Conservation (phyloP, 2,888 invertebrate species). For the Caenorhabditis japonica region DNA sequence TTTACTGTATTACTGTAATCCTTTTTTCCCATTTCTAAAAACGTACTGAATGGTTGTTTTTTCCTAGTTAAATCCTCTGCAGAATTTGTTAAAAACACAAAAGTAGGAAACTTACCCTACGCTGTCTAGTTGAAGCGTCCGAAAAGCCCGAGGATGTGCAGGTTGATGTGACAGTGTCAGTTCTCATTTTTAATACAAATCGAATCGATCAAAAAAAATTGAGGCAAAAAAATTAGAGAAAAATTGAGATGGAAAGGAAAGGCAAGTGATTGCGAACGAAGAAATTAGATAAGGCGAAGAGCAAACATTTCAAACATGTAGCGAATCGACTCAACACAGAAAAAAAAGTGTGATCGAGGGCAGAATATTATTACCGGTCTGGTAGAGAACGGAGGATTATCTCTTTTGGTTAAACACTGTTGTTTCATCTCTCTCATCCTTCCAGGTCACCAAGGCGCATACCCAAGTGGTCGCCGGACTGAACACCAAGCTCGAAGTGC, state of each 20-base stretch:
- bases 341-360: constrained; percentile 13
- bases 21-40: too few relatives aligned
- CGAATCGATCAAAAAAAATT: neutral
- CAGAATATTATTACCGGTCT: too few relatives aligned
- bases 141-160: constrained; percentile 8
- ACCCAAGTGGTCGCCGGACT: constrained; percentile 68
- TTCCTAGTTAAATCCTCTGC: too few relatives aligned
- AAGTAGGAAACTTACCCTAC: constrained; percentile 36
- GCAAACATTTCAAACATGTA: constrained; percentile 35
- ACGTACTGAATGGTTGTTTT: too few relatives aligned
- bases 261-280: constrained; percentile 15
- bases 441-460: constrained; percentile 62
- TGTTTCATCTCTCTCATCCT: too few relatives aligned
- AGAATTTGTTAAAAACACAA: too few relatives aligned
- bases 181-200: constrained; percentile 12
- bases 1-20: too few relatives aligned
- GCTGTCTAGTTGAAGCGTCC: constrained; percentile 11
- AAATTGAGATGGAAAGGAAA: constrained; percentile 3
- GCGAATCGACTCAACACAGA: neutral
- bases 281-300: constrained; percentile 32
- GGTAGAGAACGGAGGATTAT: constrained; percentile 23
- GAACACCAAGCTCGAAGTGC: constrained; percentile 60
- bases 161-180: constrained; percentile 7
- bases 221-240: neutral
- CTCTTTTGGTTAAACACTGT: too few relatives aligned